phyloP scores from a whole-genome alignment of 2,113 vertebrate genomes.

The Antechinus stuartii region DNA sequence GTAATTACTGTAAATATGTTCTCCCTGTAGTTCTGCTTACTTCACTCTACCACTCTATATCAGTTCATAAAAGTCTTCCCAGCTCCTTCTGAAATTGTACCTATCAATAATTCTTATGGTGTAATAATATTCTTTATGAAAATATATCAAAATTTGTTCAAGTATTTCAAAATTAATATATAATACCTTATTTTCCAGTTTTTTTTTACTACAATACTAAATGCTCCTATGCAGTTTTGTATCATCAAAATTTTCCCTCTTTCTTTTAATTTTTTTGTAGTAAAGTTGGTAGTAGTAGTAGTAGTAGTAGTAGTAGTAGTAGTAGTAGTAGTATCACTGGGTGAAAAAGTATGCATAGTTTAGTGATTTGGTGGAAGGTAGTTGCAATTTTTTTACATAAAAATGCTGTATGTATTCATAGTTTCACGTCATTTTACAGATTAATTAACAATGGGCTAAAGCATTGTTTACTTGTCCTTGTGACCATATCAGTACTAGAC shows the following conservation, averaged over 20 bases:
- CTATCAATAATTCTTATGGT: no score
- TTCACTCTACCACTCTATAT: neutral
- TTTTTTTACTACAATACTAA: neutral
- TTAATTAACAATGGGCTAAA: neutral
- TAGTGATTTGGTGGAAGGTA: neutral
- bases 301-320: neutral
- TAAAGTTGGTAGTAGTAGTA: no score
- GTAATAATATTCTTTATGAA: no score
- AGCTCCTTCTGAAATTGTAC: neutral
- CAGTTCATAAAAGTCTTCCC: neutral
- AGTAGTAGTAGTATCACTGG: neutral
- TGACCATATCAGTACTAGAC: neutral
- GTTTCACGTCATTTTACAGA: neutral
- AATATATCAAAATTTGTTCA: neutral
- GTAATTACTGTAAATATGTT: neutral
- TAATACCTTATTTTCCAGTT: neutral
- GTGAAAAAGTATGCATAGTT: neutral
- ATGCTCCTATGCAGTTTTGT: neutral
- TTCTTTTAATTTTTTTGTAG: neutral
- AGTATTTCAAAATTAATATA: neutral
- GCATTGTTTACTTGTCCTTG: neutral
- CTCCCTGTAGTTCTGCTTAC: neutral
- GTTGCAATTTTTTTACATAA: neutral
- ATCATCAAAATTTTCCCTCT: neutral
- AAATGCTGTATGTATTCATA: neutral